Percentiles rank a stretch among this genome's conserved stretches.
phyloP scores from a whole-genome alignment of 2,113 vertebrate genomes.

The Macrotus californicus region DNA sequence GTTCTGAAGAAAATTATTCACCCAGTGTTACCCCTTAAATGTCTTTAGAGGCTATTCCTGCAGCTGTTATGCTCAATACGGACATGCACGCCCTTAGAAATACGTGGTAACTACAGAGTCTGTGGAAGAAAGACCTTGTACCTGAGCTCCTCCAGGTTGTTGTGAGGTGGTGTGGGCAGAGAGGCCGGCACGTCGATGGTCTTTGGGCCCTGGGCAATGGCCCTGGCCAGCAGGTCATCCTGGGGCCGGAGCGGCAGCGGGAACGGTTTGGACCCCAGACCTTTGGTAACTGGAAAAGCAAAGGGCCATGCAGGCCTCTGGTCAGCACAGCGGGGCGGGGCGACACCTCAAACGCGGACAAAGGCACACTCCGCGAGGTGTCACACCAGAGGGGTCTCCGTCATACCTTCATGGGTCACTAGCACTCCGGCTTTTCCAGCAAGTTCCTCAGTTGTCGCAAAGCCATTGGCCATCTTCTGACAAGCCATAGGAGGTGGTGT shows the following conservation, averaged over 20 bases:
- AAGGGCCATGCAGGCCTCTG: not conserved
- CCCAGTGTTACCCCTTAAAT: not conserved
- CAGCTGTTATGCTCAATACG: not conserved
- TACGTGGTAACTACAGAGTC: not conserved
- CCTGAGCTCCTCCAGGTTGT: slow-evolving; percentile 96
- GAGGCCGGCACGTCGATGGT: slow-evolving; percentile 96
- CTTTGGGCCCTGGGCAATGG: slow-evolving; percentile 87
- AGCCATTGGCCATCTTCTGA: slow-evolving; percentile 95
- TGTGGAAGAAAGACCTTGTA: slow-evolving; percentile 56
- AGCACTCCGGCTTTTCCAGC: slow-evolving; percentile 87
- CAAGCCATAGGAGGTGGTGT: slow-evolving; percentile 92
- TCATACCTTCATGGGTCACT: slow-evolving; percentile 85
- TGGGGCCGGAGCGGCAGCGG: slow-evolving; percentile 90
- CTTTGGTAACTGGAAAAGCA: slow-evolving; percentile 87
- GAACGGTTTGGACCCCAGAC: slow-evolving; percentile 90
- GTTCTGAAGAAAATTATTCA: not conserved
- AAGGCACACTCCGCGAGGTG: fast-evolving
- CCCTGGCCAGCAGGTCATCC: slow-evolving; percentile 88
- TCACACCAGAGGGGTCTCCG: fast-evolving
- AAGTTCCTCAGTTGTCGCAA: slow-evolving; percentile 92
- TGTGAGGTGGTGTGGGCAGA: slow-evolving; percentile 96
- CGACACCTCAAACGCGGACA: not conserved
- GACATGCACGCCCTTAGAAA: fast-evolving
- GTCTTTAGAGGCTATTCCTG: not conserved
- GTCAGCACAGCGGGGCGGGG: fast-evolving